Percentiles rank a stretch among this genome's conserved stretches.
phyloP scores from a whole-genome alignment of 2,113 vertebrate genomes.

The Melanostigma gelatinosum region DNA sequence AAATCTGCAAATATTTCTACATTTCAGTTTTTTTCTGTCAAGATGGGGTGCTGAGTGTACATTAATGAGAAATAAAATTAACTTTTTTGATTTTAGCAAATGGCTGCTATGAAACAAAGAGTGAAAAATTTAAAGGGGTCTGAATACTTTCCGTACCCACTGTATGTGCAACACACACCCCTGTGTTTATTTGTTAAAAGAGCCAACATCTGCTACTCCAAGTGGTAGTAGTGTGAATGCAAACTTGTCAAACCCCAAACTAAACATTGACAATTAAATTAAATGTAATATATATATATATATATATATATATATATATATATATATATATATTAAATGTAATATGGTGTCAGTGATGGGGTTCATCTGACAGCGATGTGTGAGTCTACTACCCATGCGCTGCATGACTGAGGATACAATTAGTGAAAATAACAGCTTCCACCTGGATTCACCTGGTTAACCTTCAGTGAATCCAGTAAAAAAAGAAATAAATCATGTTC shows the following conservation, averaged over 20 bases:
- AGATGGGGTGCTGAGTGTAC: too few relatives aligned
- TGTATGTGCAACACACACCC: not conserved
- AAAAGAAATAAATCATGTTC: not conserved
- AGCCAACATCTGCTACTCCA: not conserved
- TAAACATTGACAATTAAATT: not conserved
- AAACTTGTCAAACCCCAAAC: not conserved
- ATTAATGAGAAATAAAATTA: too few relatives aligned
- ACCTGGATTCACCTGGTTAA: slow-evolving; percentile 14
- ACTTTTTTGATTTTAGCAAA: too few relatives aligned
- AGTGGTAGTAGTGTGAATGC: not conserved
- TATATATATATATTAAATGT: too few relatives aligned
- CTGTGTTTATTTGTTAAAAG: not conserved
- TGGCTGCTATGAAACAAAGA: too few relatives aligned
- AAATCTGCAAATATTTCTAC: too few relatives aligned
- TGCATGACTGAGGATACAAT: slow-evolving; percentile 7
- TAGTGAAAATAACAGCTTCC: not conserved
- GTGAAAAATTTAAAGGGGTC: too few relatives aligned
- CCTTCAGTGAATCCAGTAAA: not conserved
- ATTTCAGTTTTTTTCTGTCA: too few relatives aligned
- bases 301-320: too few relatives aligned
- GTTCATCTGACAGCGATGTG: not conserved
- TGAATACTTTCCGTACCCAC: too few relatives aligned
- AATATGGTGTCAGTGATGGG: too few relatives aligned
- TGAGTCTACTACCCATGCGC: not conserved
- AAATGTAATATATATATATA: not conserved